Percentiles rank a stretch among this genome's conserved stretches.
These are phyloP conservation scores for Agrotis segetum DNA, from an alignment of 2,888 invertebrate genomes.

Conservation along the genomic window DNA sequence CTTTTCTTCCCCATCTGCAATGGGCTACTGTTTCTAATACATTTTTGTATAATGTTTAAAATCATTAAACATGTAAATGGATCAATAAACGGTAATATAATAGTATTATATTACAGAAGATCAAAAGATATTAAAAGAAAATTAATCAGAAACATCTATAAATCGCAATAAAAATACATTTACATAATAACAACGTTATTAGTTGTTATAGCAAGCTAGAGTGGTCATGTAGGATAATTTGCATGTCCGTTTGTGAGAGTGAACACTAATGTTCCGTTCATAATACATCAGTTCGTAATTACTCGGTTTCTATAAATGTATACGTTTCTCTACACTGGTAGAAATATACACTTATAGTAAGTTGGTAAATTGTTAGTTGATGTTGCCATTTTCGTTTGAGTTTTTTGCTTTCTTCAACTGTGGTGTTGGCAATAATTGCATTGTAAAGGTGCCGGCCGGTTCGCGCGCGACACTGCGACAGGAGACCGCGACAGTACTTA, in stretches of 20 bases:
- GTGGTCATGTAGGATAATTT: conserved; percentile 66
- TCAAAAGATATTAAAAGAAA: not conserved
- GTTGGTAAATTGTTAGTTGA: not conserved
- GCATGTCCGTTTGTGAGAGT: conserved; percentile 52
- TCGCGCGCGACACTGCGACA: no score
- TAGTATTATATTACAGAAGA: no score
- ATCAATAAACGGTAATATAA: no score
- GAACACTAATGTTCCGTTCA: conserved; percentile 47
- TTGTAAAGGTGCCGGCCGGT: not conserved
- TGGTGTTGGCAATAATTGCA: not conserved
- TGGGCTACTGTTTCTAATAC: no score
- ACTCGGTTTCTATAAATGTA: conserved; percentile 51
- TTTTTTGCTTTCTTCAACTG: not conserved
- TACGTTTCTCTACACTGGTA: conserved; percentile 21
- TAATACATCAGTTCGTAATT: conserved; percentile 54
- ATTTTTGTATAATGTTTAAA: no score
- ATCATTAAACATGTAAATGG: no score
- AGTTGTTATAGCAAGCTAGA: conserved; percentile 57
- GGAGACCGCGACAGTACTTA: no score
- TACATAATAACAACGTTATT: conserved; percentile 31
- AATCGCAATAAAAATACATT: conserved; percentile 18
- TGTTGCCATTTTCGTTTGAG: not conserved
- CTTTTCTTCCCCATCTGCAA: no score
- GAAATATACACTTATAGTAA: not conserved
- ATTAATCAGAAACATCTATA: not conserved